phyloP scores from a whole-genome alignment of 2,888 invertebrate genomes.

The Leucophenga maculata region DNA sequence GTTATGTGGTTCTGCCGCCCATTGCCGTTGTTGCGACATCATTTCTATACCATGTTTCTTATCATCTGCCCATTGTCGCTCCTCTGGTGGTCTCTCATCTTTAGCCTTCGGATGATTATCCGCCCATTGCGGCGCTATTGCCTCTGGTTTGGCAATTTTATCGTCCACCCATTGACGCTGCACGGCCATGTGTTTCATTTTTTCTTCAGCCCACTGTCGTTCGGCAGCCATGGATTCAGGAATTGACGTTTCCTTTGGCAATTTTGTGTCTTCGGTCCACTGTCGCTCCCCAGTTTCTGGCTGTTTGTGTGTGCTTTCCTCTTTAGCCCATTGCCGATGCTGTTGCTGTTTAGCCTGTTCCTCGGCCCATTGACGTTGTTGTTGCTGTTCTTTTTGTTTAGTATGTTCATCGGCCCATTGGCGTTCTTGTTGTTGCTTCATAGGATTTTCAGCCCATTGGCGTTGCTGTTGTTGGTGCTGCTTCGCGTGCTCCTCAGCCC shows the following conservation, averaged over 20 bases:
- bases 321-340: slow-evolving; percentile 24
- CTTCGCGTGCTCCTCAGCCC: slow-evolving; percentile 27
- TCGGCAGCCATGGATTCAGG: slow-evolving; percentile 22
- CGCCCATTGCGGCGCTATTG: background rate
- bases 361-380: slow-evolving; percentile 38
- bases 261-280: slow-evolving; percentile 26
- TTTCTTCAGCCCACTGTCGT: slow-evolving; percentile 36
- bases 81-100: background rate
- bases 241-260: slow-evolving; percentile 2
- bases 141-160: background rate
- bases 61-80: slow-evolving; percentile 21
- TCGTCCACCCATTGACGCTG: slow-evolving; percentile 27
- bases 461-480: slow-evolving; percentile 20
- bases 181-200: slow-evolving; percentile 22
- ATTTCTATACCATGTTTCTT: background rate
- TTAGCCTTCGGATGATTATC: background rate
- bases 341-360: slow-evolving; percentile 28
- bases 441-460: background rate
- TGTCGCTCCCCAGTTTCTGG: slow-evolving; percentile 30
- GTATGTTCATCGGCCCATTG: slow-evolving; percentile 25
- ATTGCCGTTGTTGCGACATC: slow-evolving; percentile 20
- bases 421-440: slow-evolving; percentile 27
- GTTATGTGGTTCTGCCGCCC: background rate
- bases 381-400: slow-evolving; percentile 16
- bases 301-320: slow-evolving; percentile 10